Evolutionary conservation across 2,888 invertebrate genomes (phyloP).

Genomic region (Helleia helle): DNA sequence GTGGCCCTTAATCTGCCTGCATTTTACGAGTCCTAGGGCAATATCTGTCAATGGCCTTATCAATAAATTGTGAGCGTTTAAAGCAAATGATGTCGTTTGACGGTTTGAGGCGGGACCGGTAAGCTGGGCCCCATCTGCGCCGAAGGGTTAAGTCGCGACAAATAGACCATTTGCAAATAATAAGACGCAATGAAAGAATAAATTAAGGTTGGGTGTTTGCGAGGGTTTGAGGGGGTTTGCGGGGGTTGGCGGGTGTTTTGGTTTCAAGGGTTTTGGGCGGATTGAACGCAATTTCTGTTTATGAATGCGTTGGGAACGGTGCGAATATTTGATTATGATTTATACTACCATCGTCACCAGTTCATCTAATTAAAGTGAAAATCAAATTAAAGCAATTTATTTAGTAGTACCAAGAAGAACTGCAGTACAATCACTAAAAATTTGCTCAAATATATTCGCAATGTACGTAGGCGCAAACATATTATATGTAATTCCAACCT

Average conservation of each 20-base stretch:
- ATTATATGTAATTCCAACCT: too few relatives aligned
- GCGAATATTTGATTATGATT: too few relatives aligned
- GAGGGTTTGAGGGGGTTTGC: conserved; percentile 17
- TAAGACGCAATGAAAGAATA: conserved; percentile 73
- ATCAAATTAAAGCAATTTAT: too few relatives aligned
- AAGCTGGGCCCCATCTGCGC: conserved; percentile 62
- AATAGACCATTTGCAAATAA: conserved; percentile 74
- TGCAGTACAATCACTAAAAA: too few relatives aligned
- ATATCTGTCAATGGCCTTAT: conserved; percentile 73
- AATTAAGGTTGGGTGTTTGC: conserved; percentile 50
- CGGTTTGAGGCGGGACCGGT: conserved; percentile 58
- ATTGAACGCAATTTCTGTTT: too few relatives aligned
- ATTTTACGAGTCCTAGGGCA: conserved; percentile 64
- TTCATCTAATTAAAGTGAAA: too few relatives aligned
- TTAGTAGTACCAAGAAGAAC: too few relatives aligned
- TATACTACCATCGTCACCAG: too few relatives aligned
- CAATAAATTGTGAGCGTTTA: conserved; percentile 70
- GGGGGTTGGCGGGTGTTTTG: conserved; percentile 17
- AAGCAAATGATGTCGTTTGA: conserved; percentile 66
- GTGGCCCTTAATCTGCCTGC: conserved; percentile 67
- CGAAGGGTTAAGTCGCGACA: conserved; percentile 72
- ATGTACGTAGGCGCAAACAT: too few relatives aligned
- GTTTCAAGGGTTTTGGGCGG: conserved; percentile 3
- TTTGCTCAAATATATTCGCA: too few relatives aligned
- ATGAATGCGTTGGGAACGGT: too few relatives aligned